phyloP scores from a whole-genome alignment of 2,113 vertebrate genomes.

The Rattus rattus region DNA sequence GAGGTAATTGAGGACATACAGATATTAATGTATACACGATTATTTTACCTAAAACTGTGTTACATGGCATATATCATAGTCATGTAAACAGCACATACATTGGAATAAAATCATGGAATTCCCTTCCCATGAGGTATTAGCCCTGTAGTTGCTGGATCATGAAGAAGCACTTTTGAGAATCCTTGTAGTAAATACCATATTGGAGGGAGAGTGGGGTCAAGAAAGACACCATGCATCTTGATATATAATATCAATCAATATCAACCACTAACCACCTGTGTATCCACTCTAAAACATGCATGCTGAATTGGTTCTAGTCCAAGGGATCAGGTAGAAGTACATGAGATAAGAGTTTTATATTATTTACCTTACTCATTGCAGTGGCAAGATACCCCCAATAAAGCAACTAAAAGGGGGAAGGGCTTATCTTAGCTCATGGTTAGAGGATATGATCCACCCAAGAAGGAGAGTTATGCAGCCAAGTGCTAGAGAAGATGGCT shows the following conservation, averaged over 20 bases:
- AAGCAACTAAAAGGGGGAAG: neutral
- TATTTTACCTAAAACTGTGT: neutral
- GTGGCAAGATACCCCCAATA: neutral
- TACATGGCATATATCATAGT: neutral
- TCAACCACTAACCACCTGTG: neutral
- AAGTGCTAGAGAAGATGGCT: too few relatives aligned
- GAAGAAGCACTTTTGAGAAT: too few relatives aligned
- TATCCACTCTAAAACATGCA: neutral
- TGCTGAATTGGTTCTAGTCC: neutral
- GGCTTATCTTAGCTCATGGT: neutral
- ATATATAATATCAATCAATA: neutral
- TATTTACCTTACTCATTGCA: neutral
- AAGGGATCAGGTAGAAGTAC: neutral
- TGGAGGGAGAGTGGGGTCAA: neutral
- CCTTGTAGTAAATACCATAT: neutral
- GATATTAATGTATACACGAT: neutral
- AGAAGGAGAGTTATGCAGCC: neutral
- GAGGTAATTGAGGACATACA: neutral
- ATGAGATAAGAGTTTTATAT: neutral
- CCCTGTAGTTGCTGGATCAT: neutral
- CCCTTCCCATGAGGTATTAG: neutral
- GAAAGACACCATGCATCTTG: neutral
- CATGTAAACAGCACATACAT: neutral
- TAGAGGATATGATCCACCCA: neutral
- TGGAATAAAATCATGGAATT: neutral